Evolutionary conservation across 2,888 invertebrate genomes (phyloP).

Genomic region (Drosophila pseudotakahashii): DNA sequence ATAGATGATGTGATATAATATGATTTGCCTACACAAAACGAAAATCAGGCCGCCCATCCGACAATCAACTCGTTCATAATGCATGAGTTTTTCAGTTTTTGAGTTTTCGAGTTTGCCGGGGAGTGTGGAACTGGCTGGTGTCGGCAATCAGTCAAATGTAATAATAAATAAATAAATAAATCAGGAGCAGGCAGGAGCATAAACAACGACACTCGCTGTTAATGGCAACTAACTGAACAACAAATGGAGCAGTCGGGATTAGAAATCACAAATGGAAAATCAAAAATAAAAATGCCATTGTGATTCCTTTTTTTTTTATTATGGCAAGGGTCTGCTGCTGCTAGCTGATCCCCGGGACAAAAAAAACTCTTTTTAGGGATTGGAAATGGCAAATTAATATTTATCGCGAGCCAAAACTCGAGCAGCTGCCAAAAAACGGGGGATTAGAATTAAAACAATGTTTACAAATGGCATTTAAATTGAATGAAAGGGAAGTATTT

Average conservation of each 20-base stretch:
- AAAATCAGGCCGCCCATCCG: conserved; percentile 50
- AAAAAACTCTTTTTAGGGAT: conserved; percentile 13
- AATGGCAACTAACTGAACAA: conserved; percentile 22
- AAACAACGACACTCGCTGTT: conserved; percentile 39
- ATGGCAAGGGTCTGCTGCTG: background rate
- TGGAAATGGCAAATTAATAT: conserved; percentile 17
- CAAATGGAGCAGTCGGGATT: conserved; percentile 36
- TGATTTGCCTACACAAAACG: conserved; percentile 66
- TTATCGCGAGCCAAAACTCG: conserved; percentile 7
- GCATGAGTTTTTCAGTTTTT: conserved; percentile 49
- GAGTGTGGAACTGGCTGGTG: conserved; percentile 4
- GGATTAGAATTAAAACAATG: conserved; percentile 1
- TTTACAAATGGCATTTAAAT: background rate
- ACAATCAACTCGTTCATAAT: conserved; percentile 73
- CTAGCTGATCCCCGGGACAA: background rate
- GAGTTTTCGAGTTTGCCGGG: background rate
- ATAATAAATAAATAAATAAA: conserved; percentile 73
- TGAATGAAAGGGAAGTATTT: background rate
- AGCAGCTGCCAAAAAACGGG: background rate
- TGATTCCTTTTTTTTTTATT: background rate
- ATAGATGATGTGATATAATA: conserved; percentile 69
- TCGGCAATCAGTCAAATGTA: conserved; percentile 70
- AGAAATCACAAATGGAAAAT: conserved; percentile 32
- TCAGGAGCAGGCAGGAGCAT: conserved; percentile 22
- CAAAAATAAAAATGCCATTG: conserved; percentile 12